Evolutionary conservation across 2,797 vertebrate species (phyloP), one percentile per base, ranked within the genome.

Genomic region (Lepus townsendii): DNA sequence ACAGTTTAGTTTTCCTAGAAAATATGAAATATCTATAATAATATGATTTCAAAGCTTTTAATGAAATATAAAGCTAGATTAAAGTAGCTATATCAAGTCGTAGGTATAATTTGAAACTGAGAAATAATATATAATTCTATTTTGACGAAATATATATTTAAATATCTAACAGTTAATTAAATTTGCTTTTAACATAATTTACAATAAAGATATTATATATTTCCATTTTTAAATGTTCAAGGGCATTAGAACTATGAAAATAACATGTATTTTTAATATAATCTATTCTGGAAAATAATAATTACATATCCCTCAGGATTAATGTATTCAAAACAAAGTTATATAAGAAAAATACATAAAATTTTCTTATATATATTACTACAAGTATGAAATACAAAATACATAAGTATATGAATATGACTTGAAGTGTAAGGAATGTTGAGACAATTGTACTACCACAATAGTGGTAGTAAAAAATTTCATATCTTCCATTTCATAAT

Each of bases 51-150:
- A 95, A 47, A 88, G n/a, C 16, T 92, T 96, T 97, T 83, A 94
- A 85, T 95, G 84, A 96, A 94, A 76, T 95, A 86, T 93, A 90
- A 92, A 38, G 24, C 65, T 96, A 50, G 54, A 92, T 83, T 94
- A 88, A 94, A 96, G 54, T 80, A 19, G 88, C 77, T 94, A 96
- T 52, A 60, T 94, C 24, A 88, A 97, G 92, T 52, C 92, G 71
- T 47, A 97, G 85, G 17, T 38, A 77, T 47, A 95, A 95, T 96
- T 95, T 95, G 87, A 94, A 69, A 65, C 47, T 89, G 54, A 88
- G 5, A 98, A 97, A 91, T 75, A 93, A 80, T 88, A 2, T 92
- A 94, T 95, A 88, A 94, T 42, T 95, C 27, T 57, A 87, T 80
- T 96, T 71, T 80, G 17, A 42, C 2, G 32, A 68, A 65, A 96